phyloP scores from a whole-genome alignment of 1,140 invertebrate genomes.

The Lepidurus couesii region DNA sequence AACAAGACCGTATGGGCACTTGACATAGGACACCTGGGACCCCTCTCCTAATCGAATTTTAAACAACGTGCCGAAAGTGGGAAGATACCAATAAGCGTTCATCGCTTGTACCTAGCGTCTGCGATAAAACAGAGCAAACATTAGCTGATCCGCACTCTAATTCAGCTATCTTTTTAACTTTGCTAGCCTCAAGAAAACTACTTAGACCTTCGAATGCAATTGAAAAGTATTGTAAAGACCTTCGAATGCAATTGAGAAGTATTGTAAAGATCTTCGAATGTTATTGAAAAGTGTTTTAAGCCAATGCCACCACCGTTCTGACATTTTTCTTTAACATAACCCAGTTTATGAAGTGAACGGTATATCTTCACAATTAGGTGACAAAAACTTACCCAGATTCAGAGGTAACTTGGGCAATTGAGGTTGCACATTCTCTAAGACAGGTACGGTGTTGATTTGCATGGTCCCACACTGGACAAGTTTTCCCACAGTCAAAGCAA shows the following conservation, averaged over 20 bases:
- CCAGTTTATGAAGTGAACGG: too few relatives aligned
- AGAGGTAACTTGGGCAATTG: not conserved
- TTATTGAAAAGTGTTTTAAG: too few relatives aligned
- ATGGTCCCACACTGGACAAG: not conserved
- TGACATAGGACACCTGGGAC: constrained; percentile 14
- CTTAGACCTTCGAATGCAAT: too few relatives aligned
- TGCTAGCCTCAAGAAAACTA: not conserved
- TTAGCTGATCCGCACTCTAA: not conserved
- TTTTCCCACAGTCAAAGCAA: not conserved
- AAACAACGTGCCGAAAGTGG: constrained; percentile 6
- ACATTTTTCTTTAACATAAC: too few relatives aligned
- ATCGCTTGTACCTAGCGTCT: not conserved
- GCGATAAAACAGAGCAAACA: not conserved
- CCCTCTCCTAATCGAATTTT: constrained; percentile 11
- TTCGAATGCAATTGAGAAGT: too few relatives aligned
- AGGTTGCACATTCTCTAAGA: not conserved
- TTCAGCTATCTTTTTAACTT: not conserved
- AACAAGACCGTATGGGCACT: constrained; percentile 1
- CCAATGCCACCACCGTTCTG: too few relatives aligned
- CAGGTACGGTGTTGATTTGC: constrained; percentile 8
- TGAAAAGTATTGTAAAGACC: too few relatives aligned
- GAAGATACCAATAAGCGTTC: not conserved
- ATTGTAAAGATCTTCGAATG: too few relatives aligned
- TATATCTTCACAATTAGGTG: too few relatives aligned
- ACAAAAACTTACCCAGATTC: not conserved